phyloP scores from a whole-genome alignment of 2,888 invertebrate species.

The Protonemura montana region DNA sequence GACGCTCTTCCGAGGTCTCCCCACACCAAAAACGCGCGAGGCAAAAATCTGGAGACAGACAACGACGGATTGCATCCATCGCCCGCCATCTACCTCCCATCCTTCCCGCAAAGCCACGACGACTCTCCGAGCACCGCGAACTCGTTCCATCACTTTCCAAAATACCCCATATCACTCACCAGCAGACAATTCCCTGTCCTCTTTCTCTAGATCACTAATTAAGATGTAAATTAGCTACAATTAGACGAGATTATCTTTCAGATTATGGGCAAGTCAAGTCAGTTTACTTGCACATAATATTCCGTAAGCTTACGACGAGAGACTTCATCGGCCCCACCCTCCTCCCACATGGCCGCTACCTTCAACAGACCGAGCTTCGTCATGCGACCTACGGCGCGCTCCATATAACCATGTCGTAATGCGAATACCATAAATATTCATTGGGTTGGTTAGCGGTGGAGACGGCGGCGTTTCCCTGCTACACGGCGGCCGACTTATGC shows the following conservation, averaged over 20 bases:
- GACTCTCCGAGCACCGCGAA: too few relatives aligned
- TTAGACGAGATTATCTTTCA: slow-evolving; percentile 49
- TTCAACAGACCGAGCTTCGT: slow-evolving; percentile 18
- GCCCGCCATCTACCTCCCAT: too few relatives aligned
- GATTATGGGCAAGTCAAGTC: slow-evolving; percentile 42
- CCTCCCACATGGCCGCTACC: neutral
- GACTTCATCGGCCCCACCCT: slow-evolving; percentile 19
- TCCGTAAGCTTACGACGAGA: too few relatives aligned
- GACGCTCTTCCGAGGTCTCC: too few relatives aligned
- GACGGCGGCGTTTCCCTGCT: slow-evolving; percentile 30
- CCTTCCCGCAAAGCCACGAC: too few relatives aligned
- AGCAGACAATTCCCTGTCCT: neutral
- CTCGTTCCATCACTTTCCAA: too few relatives aligned
- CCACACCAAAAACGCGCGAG: too few relatives aligned
- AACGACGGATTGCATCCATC: too few relatives aligned
- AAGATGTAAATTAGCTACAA: slow-evolving; percentile 49
- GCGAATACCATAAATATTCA: slow-evolving; percentile 51
- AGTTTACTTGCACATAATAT: neutral
- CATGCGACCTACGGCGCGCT: neutral
- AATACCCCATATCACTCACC: too few relatives aligned
- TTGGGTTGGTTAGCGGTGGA: slow-evolving; percentile 47
- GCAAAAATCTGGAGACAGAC: neutral
- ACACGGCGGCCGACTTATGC: slow-evolving; percentile 49
- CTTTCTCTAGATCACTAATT: slow-evolving; percentile 38
- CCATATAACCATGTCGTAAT: slow-evolving; percentile 45